phyloP scores from a whole-genome alignment of 2,888 invertebrate species.

The Cantharis flavilabris region DNA sequence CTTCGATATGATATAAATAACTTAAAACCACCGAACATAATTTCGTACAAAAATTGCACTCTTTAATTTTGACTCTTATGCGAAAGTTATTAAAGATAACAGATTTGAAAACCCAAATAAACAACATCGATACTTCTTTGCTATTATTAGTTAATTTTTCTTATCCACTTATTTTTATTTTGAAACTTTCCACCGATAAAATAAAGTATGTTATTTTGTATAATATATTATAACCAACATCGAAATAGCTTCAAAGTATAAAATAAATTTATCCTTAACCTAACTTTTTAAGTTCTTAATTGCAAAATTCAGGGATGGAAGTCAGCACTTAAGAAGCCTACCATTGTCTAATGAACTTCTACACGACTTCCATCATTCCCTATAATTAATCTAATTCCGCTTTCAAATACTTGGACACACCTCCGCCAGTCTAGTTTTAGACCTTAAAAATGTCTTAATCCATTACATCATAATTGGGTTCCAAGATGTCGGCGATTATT shows the following conservation, averaged over 20 bases:
- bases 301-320: neutral
- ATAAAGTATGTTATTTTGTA: neutral
- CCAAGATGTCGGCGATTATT: neutral
- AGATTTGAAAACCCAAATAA: neutral
- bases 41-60: neutral
- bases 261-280: neutral
- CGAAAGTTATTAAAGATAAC: neutral
- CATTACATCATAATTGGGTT: neutral
- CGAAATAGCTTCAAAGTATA: neutral
- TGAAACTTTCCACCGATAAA: neutral
- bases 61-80: neutral
- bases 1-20: no score
- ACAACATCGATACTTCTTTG: neutral
- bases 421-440: neutral
- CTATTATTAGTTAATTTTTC: neutral
- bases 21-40: neutral
- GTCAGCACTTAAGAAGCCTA: neutral
- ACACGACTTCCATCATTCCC: neutral
- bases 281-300: neutral
- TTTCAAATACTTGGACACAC: neutral
- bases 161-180: neutral
- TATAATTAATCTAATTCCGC: neutral
- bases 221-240: neutral
- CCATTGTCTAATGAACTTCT: neutral
- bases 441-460: neutral